A percentile compares a stretch with the other conserved stretches of the same genome.
Conservation (phyloP, 2,797 vertebrate species). For the Arctocebus calabarensis region DNA sequence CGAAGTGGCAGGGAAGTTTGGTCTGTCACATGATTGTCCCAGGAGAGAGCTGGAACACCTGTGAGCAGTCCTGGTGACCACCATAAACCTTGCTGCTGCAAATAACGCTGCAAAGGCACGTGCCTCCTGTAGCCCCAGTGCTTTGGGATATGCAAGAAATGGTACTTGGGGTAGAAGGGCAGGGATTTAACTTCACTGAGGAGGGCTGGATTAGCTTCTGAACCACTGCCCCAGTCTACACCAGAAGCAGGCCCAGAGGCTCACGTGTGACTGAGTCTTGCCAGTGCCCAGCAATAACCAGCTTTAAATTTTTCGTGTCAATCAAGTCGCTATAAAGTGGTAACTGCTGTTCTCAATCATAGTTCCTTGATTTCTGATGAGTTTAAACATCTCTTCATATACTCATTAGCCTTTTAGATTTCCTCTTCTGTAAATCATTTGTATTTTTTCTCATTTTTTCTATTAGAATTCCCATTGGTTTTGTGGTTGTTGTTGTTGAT, state of each 20-base stretch:
- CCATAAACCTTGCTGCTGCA: neutral
- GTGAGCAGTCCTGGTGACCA: neutral
- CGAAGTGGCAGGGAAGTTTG: neutral
- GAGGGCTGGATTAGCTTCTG: neutral
- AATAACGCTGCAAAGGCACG: accelerated
- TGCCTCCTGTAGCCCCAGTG: neutral
- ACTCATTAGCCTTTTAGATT: neutral
- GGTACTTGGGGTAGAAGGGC: neutral
- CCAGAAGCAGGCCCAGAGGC: neutral
- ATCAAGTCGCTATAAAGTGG: neutral
- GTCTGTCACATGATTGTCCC: accelerated
- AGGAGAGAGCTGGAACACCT: neutral
- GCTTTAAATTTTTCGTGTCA: neutral
- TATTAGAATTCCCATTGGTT: neutral
- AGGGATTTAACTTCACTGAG: neutral
- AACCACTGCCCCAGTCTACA: accelerated
- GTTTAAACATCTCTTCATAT: neutral
- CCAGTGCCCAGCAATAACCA: neutral
- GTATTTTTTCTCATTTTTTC: neutral
- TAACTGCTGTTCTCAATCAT: neutral
- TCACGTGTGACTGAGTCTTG: accelerated
- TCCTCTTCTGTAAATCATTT: neutral
- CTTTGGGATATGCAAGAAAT: neutral
- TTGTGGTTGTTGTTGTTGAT: neutral
- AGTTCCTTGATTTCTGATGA: neutral